These are phyloP conservation scores for Caradrina clavipalpis DNA, from an alignment of 2,888 invertebrate species.

Conservation along the genomic window DNA sequence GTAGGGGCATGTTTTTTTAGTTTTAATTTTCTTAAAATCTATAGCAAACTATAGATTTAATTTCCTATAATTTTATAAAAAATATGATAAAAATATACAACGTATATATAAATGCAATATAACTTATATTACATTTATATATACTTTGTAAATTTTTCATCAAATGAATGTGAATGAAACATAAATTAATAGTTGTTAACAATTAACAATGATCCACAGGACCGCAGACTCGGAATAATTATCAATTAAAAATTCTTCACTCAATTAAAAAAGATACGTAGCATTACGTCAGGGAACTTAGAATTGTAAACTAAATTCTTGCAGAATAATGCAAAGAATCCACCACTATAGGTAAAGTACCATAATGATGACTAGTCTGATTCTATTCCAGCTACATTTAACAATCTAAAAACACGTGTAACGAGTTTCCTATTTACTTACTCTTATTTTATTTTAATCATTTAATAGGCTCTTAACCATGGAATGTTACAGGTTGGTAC, in stretches of 20 bases:
- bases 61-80: no score
- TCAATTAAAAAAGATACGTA: constrained; percentile 34
- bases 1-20: no score
- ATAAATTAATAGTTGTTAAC: constrained; percentile 1
- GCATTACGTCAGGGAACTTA: not conserved
- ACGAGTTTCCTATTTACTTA: not conserved
- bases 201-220: not conserved
- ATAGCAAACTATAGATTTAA: no score
- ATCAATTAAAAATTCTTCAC: constrained; percentile 28
- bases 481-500: not conserved
- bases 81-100: no score
- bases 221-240: constrained; percentile 18
- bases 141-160: no score
- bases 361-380: not conserved
- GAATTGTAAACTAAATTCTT: constrained; percentile 1
- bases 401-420: not conserved
- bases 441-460: constrained; percentile 19
- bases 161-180: no score
- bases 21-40: no score
- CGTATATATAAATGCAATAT: no score
- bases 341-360: not conserved
- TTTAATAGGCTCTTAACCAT: not conserved
- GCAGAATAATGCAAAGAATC: not conserved
- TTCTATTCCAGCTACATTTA: not conserved
- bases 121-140: no score